These are phyloP conservation scores for Cisticola juncidis DNA, from an alignment of 2,113 vertebrate genomes.

Conservation along the genomic window DNA sequence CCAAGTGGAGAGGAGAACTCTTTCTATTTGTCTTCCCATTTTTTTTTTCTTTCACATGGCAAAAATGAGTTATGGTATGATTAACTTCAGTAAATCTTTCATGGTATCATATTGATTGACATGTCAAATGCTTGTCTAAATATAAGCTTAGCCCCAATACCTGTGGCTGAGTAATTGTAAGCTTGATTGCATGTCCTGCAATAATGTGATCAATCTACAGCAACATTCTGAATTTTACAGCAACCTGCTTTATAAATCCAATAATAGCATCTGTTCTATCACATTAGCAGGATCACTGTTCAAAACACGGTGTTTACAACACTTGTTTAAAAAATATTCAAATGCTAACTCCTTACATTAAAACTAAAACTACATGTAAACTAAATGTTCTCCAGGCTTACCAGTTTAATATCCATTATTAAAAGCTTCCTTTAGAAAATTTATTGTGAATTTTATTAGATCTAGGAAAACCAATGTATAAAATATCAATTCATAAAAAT, in stretches of 20 bases:
- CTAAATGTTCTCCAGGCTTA: not conserved
- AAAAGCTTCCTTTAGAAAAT: not conserved
- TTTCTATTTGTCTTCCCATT: not conserved
- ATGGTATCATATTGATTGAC: not conserved
- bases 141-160: not conserved
- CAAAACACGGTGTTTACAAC: not conserved
- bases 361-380: not conserved
- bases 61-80: not conserved
- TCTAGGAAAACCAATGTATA: not conserved
- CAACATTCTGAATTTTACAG: not conserved
- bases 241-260: not conserved
- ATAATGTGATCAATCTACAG: not conserved
- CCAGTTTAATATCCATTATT: not conserved
- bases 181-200: not conserved
- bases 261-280: not conserved
- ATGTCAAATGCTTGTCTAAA: conserved; percentile 41
- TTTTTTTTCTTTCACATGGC: not conserved
- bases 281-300: not conserved
- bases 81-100: not conserved
- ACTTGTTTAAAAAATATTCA: not conserved
- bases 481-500: not conserved
- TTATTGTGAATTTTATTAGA: not conserved
- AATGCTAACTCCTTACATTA: not conserved
- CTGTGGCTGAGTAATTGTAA: not conserved
- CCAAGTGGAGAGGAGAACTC: not conserved